Evolutionary conservation across 37 sponge, comb jelly and placozoan genomes (phyloP).

Genomic region (Corticium candelabrum): DNA sequence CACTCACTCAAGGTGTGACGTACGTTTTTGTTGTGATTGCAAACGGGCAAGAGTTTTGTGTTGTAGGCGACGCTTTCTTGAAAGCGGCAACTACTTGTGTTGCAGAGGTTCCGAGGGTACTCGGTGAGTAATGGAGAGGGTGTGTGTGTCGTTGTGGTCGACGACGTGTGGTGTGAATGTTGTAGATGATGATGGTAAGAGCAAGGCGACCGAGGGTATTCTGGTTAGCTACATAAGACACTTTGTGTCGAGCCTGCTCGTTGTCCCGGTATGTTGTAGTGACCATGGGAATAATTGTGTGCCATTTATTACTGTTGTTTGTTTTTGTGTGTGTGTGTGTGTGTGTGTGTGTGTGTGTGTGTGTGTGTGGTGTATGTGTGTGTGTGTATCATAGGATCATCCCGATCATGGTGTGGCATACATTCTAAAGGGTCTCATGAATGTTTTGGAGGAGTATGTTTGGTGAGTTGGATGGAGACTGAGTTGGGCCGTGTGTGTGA

Average conservation of each 20-base stretch:
- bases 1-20: conserved; percentile 78
- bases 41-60: background rate
- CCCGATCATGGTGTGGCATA: conserved; percentile 68
- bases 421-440: conserved; percentile 61
- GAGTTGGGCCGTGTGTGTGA: background rate
- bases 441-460: conserved; percentile 54
- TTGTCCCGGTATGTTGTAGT: conserved; percentile 57
- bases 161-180: background rate
- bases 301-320: no score
- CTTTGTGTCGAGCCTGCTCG: conserved; percentile 70
- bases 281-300: conserved; percentile 9
- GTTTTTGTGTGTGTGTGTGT: no score
- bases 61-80: conserved; percentile 82
- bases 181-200: conserved; percentile 60
- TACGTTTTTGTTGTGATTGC: background rate
- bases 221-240: conserved; percentile 35
- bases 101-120: conserved; percentile 59
- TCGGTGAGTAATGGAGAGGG: conserved; percentile 65
- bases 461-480: conserved; percentile 27
- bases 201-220: conserved; percentile 53
- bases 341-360: background rate
- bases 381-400: conserved; percentile 49
- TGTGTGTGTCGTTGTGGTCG: no score
- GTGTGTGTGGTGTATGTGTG: no score
- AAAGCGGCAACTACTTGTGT: conserved; percentile 70